Conservation (phyloP, 2,797 vertebrate species). For the Myotis vivesi region DNA sequence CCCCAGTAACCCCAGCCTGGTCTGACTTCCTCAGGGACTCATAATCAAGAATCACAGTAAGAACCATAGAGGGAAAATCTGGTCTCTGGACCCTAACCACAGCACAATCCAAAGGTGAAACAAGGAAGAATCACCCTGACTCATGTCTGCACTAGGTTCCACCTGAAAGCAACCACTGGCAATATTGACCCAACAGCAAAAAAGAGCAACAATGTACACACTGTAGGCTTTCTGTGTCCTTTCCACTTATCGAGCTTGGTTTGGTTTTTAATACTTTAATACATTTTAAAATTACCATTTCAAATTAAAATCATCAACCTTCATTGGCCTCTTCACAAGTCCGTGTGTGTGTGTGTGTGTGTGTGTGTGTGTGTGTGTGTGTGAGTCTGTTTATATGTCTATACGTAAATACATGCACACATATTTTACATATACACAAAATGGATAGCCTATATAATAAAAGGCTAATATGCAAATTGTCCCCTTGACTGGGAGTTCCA, state of each 20-base stretch:
- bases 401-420: background rate
- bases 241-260: background rate
- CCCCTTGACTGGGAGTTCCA: too few species aligned
- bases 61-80: background rate
- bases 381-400: too few species aligned
- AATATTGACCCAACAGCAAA: background rate
- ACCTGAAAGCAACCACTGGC: background rate
- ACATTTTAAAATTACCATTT: background rate
- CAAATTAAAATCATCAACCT: background rate
- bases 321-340: background rate
- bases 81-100: background rate
- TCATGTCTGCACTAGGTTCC: background rate
- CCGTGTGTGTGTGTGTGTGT: background rate
- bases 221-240: background rate
- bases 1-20: constrained; percentile 47
- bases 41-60: constrained; percentile 57
- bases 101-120: background rate
- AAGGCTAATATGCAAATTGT: too few species aligned
- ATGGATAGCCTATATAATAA: too few species aligned
- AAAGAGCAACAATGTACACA: background rate
- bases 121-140: background rate
- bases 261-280: background rate
- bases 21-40: constrained; percentile 57
- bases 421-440: background rate
- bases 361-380: rapidly evolving